These are phyloP conservation scores for Poicephalus meyeri DNA, from an alignment of 2,113 vertebrate genomes.

Conservation along the genomic window DNA sequence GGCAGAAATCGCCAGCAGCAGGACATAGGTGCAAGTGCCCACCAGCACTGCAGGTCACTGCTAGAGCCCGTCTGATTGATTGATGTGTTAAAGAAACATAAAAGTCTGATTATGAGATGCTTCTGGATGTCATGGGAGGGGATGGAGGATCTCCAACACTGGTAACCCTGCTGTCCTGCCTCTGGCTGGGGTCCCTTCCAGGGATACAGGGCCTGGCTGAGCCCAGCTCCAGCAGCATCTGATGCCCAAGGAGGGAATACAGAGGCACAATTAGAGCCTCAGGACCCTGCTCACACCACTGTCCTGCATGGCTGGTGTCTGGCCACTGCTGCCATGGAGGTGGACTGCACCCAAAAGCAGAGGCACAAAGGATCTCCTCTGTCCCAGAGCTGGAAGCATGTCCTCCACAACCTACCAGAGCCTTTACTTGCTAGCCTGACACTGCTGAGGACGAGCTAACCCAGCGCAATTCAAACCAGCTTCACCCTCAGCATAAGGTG, in stretches of 20 bases:
- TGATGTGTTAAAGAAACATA: neutral
- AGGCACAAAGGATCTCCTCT: neutral
- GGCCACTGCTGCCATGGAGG: neutral
- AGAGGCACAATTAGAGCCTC: neutral
- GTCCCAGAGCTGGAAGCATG: neutral
- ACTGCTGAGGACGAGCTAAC: neutral
- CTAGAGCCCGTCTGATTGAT: neutral
- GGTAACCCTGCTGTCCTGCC: neutral
- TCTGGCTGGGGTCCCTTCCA: neutral
- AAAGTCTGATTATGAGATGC: conserved; percentile 14
- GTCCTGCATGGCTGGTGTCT: rapidly evolving
- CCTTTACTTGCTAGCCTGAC: neutral
- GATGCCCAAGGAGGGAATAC: neutral
- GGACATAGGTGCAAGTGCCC: rapidly evolving
- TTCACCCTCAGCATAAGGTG: neutral
- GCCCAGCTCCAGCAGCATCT: neutral
- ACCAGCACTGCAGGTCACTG: neutral
- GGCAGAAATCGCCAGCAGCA: neutral
- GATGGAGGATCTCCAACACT: neutral
- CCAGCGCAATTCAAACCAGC: neutral
- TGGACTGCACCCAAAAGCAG: neutral
- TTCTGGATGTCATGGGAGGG: neutral
- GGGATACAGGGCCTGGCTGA: neutral
- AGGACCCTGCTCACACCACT: neutral
- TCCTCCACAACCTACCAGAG: neutral